These are phyloP conservation scores for Corvus moneduloides DNA, from an alignment of 2,113 vertebrate species.

Conservation along the genomic window DNA sequence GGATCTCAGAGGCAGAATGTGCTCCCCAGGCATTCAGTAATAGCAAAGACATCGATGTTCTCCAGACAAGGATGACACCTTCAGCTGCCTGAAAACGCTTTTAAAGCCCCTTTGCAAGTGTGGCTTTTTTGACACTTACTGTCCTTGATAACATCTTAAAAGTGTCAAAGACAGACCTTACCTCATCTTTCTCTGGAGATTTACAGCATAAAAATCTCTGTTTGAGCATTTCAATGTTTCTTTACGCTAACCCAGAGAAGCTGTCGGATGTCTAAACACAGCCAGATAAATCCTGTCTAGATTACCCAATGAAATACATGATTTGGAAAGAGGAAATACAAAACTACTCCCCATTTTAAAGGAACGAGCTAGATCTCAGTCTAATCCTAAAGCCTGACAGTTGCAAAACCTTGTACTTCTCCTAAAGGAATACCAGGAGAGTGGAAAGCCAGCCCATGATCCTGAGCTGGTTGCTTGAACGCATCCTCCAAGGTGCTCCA, in stretches of 20 bases:
- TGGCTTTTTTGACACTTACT: neutral
- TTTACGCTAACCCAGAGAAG: neutral
- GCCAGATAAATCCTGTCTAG: neutral
- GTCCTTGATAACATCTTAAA: neutral
- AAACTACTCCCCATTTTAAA: neutral
- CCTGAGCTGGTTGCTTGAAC: neutral
- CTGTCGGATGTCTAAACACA: neutral
- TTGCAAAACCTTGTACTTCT: neutral
- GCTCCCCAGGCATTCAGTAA: neutral
- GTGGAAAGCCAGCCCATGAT: neutral
- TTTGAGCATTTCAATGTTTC: neutral
- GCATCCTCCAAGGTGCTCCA: neutral
- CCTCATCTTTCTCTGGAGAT: neutral
- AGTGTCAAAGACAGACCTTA: neutral
- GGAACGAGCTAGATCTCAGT: neutral
- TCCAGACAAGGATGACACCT: neutral
- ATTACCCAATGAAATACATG: neutral
- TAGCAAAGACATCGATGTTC: neutral
- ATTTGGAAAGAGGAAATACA: neutral
- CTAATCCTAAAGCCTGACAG: neutral
- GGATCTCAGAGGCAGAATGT: neutral
- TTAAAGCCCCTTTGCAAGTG: neutral
- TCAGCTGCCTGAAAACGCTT: neutral
- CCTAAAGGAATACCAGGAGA: neutral
- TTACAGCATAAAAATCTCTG: neutral